Evolutionary conservation across 2,888 invertebrate species (phyloP), one percentile per base, ranked within the genome.

Genomic region (Coleophora deauratella): DNA sequence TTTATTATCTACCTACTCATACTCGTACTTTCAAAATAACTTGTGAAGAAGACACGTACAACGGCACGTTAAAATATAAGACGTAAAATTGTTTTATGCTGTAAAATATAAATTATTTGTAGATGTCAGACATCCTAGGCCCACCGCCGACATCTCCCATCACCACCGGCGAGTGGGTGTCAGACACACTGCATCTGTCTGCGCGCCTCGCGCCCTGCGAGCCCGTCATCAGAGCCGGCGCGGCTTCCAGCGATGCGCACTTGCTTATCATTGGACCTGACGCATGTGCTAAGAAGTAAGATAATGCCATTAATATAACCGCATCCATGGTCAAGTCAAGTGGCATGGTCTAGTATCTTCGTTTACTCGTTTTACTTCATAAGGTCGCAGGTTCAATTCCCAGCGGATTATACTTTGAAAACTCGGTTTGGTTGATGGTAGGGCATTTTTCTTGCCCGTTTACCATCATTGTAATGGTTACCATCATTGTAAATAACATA

Each of bases 261-360:
- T 44, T 73, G 1, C 56, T 80, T 1, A 38, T 84, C 1, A 43
- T 76, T 1, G 84, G 80, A 1, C 70, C 75, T 0, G 66, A 66
- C 8, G 77, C 77, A 2, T 59, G 63, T 38, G 84, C 72, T 32
- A 84, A 81, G 38, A 75, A 72, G 82, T 84, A 52, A 42, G 47
- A n/a, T 46, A 1, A 34, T 33, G 10, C 28, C 28, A 9, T 1
- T 8, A 10, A 2, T 28, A 9, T 2, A 10, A 10, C 28, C 10
- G 28, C 10, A 1, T 28, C 28, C 6, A 9, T 28, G 28, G 28
- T 8, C 28, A 28, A 28, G 7, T 28, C 7, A 28, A 28, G 6
- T 28, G 9, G 28, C n/a, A n/a, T n/a, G n/a, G n/a, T n/a, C 21
- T 21, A 4, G 21, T 21, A 21, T 21, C 6, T 21, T 21, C 6